Conservation (phyloP, 2,888 invertebrate species). For the Choreutis nemorana region DNA sequence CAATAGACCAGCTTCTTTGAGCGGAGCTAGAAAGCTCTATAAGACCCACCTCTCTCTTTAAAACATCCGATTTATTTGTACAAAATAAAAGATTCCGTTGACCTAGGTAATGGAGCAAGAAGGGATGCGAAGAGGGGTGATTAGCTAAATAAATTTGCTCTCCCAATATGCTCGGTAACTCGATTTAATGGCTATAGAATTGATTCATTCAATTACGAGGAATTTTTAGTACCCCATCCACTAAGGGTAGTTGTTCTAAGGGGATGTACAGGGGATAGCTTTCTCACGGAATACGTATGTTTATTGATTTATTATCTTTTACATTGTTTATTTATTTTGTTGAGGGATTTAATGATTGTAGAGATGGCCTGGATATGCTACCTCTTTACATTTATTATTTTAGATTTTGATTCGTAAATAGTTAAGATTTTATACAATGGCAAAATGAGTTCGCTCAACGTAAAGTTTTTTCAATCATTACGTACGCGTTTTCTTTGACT, state of each 20-base stretch:
- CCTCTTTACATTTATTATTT: no score
- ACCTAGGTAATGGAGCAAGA: conserved; percentile 22
- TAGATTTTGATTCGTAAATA: no score
- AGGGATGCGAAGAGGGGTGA: conserved; percentile 47
- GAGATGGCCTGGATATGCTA: no score
- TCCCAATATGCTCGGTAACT: conserved; percentile 65
- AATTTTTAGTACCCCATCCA: conserved; percentile 62
- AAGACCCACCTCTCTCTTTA: conserved; percentile 16
- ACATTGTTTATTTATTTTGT: conserved; percentile 1
- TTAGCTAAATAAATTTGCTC: conserved; percentile 66
- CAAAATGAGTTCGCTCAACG: no score
- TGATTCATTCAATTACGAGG: conserved; percentile 66
- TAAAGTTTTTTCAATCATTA: no score
- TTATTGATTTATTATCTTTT: conserved; percentile 31
- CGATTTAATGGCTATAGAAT: conserved; percentile 66
- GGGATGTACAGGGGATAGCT: no score
- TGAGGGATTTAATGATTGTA: no score
- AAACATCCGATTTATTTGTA: no score
- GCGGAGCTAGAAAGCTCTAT: conserved; percentile 4
- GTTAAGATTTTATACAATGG: no score
- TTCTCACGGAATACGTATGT: conserved; percentile 48
- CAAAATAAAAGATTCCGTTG: no score
- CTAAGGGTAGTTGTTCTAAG: no score
- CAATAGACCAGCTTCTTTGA: conserved; percentile 4
- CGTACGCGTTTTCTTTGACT: no score